These are phyloP conservation scores for Phoeniculus purpureus DNA, from an alignment of 2,797 vertebrate genomes.

Conservation along the genomic window DNA sequence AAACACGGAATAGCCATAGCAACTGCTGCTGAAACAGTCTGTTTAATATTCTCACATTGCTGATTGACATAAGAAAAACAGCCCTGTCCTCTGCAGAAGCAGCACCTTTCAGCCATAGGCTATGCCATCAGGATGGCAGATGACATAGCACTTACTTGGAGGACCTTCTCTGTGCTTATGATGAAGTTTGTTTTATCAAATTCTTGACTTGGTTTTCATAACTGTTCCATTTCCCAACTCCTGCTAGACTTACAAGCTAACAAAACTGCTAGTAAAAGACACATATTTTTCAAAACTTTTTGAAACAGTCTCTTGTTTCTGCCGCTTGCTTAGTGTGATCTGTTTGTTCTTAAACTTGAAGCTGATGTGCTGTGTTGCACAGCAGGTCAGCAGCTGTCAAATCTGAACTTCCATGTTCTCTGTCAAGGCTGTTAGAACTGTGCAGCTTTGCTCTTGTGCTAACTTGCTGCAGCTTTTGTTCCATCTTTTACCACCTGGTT, in stretches of 20 bases:
- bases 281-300: not conserved
- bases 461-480: not conserved
- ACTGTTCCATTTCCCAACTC: not conserved
- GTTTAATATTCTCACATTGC: not conserved
- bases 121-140: not conserved
- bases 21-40: not conserved
- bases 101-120: accelerated
- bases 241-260: not conserved
- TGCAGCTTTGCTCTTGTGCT: not conserved
- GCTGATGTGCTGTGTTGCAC: accelerated
- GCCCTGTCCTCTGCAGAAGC: not conserved
- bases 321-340: not conserved
- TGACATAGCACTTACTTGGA: not conserved
- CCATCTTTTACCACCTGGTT: not conserved
- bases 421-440: not conserved
- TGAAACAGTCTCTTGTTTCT: not conserved
- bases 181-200: not conserved
- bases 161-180: not conserved
- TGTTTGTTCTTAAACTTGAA: not conserved
- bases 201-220: not conserved
- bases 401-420: not conserved
- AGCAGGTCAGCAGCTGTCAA: accelerated
- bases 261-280: not conserved
- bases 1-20: not conserved
- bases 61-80: accelerated